Conservation (phyloP, 2,113 vertebrate genomes). For the Alectura lathami region DNA sequence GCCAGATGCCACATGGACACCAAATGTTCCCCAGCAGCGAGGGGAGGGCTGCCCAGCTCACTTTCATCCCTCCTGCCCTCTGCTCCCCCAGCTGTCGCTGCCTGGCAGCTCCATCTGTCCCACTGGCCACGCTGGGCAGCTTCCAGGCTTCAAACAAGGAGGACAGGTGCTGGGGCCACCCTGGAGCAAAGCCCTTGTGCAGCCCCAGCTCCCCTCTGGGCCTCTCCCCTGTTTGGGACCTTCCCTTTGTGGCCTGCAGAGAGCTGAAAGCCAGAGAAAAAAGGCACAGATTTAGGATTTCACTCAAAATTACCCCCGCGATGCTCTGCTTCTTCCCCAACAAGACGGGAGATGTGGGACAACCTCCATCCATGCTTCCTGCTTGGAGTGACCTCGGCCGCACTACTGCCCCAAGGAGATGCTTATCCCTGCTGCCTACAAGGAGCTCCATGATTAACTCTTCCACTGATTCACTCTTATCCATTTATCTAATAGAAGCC, state of each 20-base stretch:
- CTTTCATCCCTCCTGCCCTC: constrained; percentile 21
- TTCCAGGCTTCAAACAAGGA: not conserved
- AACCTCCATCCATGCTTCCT: not conserved
- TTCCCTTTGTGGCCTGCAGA: not conserved
- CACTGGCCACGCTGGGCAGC: not conserved
- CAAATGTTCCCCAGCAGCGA: constrained; percentile 50
- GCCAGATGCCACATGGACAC: constrained; percentile 71
- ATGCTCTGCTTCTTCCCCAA: not conserved
- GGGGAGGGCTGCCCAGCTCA: not conserved
- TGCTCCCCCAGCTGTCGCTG: constrained; percentile 10
- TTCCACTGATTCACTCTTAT: constrained; percentile 57
- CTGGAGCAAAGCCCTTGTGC: not conserved
- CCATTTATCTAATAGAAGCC: constrained; percentile 59
- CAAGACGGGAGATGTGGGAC: not conserved
- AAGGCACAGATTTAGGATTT: not conserved
- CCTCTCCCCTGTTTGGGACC: not conserved
- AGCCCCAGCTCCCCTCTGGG: fast-evolving
- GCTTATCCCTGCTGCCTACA: not conserved
- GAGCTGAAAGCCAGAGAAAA: not conserved
- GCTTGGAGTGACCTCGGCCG: not conserved
- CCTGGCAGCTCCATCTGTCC: not conserved
- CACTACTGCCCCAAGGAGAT: not conserved
- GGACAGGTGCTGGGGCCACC: constrained; percentile 22
- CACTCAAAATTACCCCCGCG: too few relatives aligned
- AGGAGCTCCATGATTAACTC: constrained; percentile 33